These are phyloP conservation scores for Perizoma flavofasciatum DNA, from an alignment of 2,888 invertebrate genomes.

Conservation along the genomic window DNA sequence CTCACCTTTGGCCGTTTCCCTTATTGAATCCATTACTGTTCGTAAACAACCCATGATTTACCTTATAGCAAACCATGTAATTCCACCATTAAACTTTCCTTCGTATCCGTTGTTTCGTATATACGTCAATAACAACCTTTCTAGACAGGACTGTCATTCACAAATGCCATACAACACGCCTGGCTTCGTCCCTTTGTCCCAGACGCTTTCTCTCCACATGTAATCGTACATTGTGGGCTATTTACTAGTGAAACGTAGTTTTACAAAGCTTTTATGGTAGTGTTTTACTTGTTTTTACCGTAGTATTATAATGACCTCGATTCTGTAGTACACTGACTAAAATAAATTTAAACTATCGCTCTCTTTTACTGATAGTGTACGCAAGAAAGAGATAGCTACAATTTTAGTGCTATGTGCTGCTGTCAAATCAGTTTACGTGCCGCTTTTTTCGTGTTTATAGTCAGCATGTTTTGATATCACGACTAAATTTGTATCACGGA, in stretches of 20 bases:
- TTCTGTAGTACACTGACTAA: too few species aligned
- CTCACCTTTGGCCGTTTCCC: too few species aligned
- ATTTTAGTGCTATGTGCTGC: too few species aligned
- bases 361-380: too few species aligned
- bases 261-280: not conserved
- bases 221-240: not conserved
- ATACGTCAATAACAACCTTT: conserved; percentile 11
- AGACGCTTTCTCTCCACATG: conserved; percentile 25
- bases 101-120: conserved; percentile 8
- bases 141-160: conserved; percentile 22
- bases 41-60: not conserved
- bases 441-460: too few species aligned
- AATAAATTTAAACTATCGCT: too few species aligned
- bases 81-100: conserved; percentile 18
- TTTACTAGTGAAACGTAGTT: not conserved
- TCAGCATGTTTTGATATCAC: too few species aligned
- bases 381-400: too few species aligned
- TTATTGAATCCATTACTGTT: not conserved
- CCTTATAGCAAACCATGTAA: conserved; percentile 8
- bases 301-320: too few species aligned
- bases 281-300: not conserved
- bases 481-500: too few species aligned
- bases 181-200: conserved; percentile 23
- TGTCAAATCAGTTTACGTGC: too few species aligned
- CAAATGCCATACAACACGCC: conserved; percentile 31